These are phyloP conservation scores for Lophius americanus DNA, from an alignment of 2,797 vertebrate genomes.

Conservation along the genomic window DNA sequence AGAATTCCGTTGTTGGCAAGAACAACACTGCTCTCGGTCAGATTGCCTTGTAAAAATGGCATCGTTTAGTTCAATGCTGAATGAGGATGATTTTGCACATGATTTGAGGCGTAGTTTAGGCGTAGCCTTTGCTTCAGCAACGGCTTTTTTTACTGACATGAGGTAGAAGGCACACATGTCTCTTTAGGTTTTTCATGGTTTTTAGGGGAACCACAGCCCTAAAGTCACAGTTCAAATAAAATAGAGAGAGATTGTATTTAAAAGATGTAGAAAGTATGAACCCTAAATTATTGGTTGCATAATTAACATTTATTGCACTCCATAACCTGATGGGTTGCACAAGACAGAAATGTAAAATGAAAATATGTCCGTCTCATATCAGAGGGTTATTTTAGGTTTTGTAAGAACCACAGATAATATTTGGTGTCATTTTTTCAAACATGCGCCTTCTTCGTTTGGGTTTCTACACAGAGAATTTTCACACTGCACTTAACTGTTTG, in stretches of 20 bases:
- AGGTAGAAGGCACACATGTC: conserved; percentile 18
- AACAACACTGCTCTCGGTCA: conserved; percentile 45
- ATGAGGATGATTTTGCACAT: conserved; percentile 68
- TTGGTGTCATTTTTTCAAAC: conserved; percentile 28
- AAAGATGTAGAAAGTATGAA: conserved; percentile 27
- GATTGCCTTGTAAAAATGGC: conserved; percentile 41
- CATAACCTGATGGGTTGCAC: conserved; percentile 36
- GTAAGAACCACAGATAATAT: conserved; percentile 28
- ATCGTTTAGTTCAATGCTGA: conserved; percentile 40
- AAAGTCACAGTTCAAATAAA: conserved; percentile 18
- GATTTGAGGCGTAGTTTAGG: conserved; percentile 47
- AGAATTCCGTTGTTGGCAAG: conserved; percentile 41
- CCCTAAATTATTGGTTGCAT: conserved; percentile 8
- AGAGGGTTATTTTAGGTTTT: conserved; percentile 16
- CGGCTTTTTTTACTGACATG: conserved; percentile 51
- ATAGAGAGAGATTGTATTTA: conserved; percentile 11
- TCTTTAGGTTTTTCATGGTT: conserved; percentile 22
- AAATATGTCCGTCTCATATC: conserved; percentile 26
- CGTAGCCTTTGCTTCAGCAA: conserved; percentile 47
- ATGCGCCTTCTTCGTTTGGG: conserved; percentile 7
- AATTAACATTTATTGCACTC: conserved; percentile 13
- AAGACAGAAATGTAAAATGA: conserved; percentile 7
- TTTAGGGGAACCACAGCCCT: conserved; percentile 28
- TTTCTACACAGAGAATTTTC: conserved; percentile 37
- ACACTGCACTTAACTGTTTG: conserved; percentile 45